Evolutionary conservation across 2,888 invertebrate genomes (phyloP).

Genomic region (Chloroclystis v-ata): DNA sequence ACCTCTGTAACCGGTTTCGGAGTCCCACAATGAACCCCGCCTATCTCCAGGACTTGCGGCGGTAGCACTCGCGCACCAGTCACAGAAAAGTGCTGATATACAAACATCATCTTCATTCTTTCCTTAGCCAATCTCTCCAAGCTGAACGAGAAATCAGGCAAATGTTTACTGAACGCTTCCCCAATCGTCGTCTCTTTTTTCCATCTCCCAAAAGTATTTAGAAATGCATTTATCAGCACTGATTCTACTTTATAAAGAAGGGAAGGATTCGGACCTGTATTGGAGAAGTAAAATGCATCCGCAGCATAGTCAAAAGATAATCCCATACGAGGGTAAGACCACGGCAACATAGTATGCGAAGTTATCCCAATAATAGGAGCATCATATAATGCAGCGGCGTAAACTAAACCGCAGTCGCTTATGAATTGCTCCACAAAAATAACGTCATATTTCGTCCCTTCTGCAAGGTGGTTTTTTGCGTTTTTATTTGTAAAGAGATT

Average conservation of each 20-base stretch:
- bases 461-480: constrained; percentile 37
- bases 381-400: constrained; percentile 50
- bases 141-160: constrained; percentile 48
- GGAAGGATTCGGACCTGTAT: constrained; percentile 43
- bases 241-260: constrained; percentile 43
- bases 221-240: constrained; percentile 35
- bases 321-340: constrained; percentile 63
- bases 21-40: constrained; percentile 67
- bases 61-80: constrained; percentile 71
- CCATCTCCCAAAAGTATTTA: constrained; percentile 36
- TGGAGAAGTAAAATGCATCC: constrained; percentile 64
- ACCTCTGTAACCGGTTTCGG: constrained; percentile 38
- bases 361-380: constrained; percentile 42
- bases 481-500: constrained; percentile 44
- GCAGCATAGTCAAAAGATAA: constrained; percentile 67
- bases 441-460: constrained; percentile 54
- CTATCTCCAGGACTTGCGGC: constrained; percentile 78
- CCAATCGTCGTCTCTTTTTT: constrained; percentile 49
- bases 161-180: constrained; percentile 48
- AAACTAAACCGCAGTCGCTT: constrained; percentile 60
- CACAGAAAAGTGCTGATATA: constrained; percentile 80
- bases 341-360: constrained; percentile 70
- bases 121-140: constrained; percentile 61
- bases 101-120: constrained; percentile 63
- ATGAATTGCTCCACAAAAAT: constrained; percentile 67